Conservation (phyloP, 2,113 vertebrate genomes). For the Rhynchomys soricoides region DNA sequence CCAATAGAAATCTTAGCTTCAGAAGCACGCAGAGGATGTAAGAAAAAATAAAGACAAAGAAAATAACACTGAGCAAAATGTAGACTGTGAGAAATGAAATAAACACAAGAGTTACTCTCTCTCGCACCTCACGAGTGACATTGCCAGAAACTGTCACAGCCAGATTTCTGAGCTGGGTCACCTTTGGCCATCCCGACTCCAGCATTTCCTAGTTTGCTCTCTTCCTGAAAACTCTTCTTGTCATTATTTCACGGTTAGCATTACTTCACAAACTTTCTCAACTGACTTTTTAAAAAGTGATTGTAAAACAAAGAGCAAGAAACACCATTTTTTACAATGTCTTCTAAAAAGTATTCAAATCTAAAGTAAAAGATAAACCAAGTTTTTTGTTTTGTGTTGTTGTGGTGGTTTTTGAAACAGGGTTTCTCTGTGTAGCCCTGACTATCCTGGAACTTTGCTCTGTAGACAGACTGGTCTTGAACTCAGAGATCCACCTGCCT, state of each 20-base stretch:
- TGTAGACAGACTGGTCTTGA: background rate
- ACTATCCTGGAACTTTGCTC: background rate
- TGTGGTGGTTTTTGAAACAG: background rate
- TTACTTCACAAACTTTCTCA: constrained; percentile 10
- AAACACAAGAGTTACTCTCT: background rate
- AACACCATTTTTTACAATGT: constrained; percentile 27
- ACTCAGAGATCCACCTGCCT: background rate
- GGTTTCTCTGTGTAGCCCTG: background rate
- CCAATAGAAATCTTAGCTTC: background rate
- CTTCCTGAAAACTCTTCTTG: constrained; percentile 33
- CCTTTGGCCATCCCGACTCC: background rate
- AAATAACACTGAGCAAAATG: background rate
- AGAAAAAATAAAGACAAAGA: background rate
- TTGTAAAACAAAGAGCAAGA: background rate
- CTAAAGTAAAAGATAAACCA: background rate
- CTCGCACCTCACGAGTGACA: constrained; percentile 1
- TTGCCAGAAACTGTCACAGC: background rate
- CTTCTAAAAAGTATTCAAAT: constrained; percentile 5
- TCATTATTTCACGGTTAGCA: background rate
- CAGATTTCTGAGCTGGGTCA: background rate
- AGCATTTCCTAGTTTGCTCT: background rate
- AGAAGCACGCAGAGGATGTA: background rate
- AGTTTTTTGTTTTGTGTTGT: background rate
- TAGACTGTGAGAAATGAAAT: constrained; percentile 4
- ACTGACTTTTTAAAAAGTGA: background rate